Evolutionary conservation across 2,888 invertebrate genomes (phyloP).

Genomic region (Linnaemya vulpina): DNA sequence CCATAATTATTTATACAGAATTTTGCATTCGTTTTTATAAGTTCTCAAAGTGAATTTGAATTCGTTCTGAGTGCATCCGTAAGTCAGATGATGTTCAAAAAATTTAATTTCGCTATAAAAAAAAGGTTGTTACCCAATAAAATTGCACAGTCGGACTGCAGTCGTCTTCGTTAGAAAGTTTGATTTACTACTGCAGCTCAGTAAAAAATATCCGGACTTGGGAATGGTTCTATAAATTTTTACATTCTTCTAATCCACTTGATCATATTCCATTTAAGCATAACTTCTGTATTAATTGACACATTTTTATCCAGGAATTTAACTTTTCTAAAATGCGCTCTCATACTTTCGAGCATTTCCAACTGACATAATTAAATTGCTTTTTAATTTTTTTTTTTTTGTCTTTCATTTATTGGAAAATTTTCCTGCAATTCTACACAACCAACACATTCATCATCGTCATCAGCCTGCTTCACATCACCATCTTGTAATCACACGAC

Average conservation of each 20-base stretch:
- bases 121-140: no score
- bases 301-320: background rate
- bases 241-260: background rate
- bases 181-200: no score
- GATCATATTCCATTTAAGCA: background rate
- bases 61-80: no score
- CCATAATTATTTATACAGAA: no score
- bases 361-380: conserved; percentile 12
- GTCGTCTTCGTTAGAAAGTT: no score
- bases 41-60: no score
- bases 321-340: background rate
- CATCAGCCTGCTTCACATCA: background rate
- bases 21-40: no score
- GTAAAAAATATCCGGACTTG: no score
- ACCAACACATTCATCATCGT: conserved; percentile 29
- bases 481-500: conserved; percentile 2
- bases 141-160: no score
- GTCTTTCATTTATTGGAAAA: conserved; percentile 27
- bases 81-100: no score
- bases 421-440: conserved; percentile 58
- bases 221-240: no score
- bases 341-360: background rate
- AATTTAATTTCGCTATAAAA: no score
- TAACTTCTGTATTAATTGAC: background rate
- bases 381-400: background rate